phyloP scores from a whole-genome alignment of 2,888 invertebrate genomes.

The Ochropleura leucogaster region DNA sequence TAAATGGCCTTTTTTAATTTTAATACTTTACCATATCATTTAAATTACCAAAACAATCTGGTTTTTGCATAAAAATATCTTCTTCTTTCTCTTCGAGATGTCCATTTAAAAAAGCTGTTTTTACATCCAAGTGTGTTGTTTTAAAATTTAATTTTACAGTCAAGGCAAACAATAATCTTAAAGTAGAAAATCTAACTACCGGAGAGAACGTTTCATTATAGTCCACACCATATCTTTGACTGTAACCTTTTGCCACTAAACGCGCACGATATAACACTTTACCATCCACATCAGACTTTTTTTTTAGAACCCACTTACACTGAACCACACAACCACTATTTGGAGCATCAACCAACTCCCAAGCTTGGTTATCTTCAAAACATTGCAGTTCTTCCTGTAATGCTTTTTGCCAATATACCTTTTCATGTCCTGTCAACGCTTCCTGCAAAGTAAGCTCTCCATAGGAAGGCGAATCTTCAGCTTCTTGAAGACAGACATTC shows the following conservation, averaged over 20 bases:
- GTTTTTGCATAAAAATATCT: conserved; percentile 15
- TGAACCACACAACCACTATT: too few relatives aligned
- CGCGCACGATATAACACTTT: background rate
- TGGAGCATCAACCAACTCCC: too few relatives aligned
- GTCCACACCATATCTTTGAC: background rate
- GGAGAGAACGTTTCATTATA: background rate
- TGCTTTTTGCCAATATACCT: too few relatives aligned
- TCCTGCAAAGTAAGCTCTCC: too few relatives aligned
- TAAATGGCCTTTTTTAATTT: conserved; percentile 42
- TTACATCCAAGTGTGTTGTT: conserved; percentile 31
- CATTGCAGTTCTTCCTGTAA: too few relatives aligned
- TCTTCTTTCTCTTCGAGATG: conserved; percentile 15
- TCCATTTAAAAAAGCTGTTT: conserved; percentile 41
- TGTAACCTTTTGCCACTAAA: background rate
- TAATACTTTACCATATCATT: background rate
- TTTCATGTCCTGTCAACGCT: too few relatives aligned
- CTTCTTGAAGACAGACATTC: too few relatives aligned
- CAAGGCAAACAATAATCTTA: background rate
- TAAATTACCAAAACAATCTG: background rate
- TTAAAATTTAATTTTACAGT: background rate
- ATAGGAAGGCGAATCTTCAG: too few relatives aligned
- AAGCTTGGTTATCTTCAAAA: too few relatives aligned
- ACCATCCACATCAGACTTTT: background rate
- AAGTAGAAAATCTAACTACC: background rate
- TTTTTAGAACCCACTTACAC: background rate